Conservation (phyloP, 2,888 invertebrate genomes). For the Micoletzkya japonica region DNA sequence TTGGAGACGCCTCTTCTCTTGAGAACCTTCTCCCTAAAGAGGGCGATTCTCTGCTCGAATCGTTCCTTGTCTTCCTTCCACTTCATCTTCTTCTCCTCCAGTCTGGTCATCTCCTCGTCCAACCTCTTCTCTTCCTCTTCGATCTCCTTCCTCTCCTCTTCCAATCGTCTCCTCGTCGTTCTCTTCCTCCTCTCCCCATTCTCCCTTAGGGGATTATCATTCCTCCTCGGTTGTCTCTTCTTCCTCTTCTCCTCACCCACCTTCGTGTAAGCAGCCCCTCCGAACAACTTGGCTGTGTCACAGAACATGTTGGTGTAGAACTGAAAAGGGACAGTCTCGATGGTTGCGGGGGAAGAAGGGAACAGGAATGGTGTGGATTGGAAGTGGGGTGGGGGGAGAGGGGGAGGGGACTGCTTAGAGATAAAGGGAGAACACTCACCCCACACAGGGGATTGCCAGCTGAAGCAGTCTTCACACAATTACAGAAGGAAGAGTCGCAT, state of each 20-base stretch:
- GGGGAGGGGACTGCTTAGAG: background rate
- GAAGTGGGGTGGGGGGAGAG: too few relatives aligned
- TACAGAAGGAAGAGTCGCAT: conserved; percentile 21
- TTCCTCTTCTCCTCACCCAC: conserved; percentile 14
- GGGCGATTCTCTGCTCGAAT: too few relatives aligned
- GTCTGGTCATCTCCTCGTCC: background rate
- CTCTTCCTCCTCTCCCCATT: background rate
- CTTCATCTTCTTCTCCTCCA: background rate
- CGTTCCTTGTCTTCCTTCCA: too few relatives aligned
- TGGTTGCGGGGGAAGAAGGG: background rate
- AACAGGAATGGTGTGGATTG: too few relatives aligned
- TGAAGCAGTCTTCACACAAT: conserved; percentile 17
- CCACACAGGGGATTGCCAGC: conserved; percentile 22
- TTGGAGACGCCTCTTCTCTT: too few relatives aligned
- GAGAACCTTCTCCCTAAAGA: too few relatives aligned
- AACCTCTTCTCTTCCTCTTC: background rate
- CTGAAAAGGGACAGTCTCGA: conserved; percentile 2
- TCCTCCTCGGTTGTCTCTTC: background rate
- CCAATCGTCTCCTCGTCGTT: background rate
- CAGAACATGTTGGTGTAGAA: conserved; percentile 28
- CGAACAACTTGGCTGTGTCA: conserved; percentile 22
- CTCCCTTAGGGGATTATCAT: background rate
- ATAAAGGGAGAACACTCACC: background rate
- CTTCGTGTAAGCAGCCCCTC: conserved; percentile 22
- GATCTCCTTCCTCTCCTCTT: background rate